Percentiles rank a stretch among this genome's conserved stretches.
These are phyloP conservation scores for Samia ricini DNA, from an alignment of 1,140 invertebrate species.

Conservation along the genomic window DNA sequence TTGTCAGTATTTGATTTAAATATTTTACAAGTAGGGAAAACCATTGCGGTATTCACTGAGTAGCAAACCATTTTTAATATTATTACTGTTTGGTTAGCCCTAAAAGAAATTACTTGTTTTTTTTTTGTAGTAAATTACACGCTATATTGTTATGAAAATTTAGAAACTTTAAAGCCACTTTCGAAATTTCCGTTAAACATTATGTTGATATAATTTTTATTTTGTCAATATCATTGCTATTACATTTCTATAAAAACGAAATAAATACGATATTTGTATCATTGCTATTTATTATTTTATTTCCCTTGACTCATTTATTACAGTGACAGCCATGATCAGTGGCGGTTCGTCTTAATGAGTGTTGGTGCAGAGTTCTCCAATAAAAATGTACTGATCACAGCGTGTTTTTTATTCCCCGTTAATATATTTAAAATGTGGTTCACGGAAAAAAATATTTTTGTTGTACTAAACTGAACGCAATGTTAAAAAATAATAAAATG, in stretches of 20 bases:
- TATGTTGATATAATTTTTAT: conserved; percentile 30
- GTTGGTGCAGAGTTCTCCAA: too few relatives aligned
- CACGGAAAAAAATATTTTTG: too few relatives aligned
- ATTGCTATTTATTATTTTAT: conserved; percentile 19
- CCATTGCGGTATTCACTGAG: conserved; percentile 16
- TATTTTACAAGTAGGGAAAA: conserved; percentile 12
- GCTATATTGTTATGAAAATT: conserved; percentile 24
- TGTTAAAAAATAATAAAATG: too few relatives aligned
- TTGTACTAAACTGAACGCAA: too few relatives aligned
- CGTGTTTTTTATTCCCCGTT: too few relatives aligned
- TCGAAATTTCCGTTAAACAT: conserved; percentile 17
- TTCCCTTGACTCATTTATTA: neutral
- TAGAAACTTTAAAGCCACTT: conserved; percentile 27
- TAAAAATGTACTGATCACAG: too few relatives aligned
- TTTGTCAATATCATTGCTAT: conserved; percentile 61
- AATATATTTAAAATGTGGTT: too few relatives aligned
- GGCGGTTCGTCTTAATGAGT: too few relatives aligned
- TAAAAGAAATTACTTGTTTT: conserved; percentile 17
- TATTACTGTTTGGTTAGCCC: too few relatives aligned
- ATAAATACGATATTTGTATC: conserved; percentile 67
- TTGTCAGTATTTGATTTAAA: conserved; percentile 61
- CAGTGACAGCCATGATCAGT: too few relatives aligned
- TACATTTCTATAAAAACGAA: conserved; percentile 68
- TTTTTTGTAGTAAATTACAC: conserved; percentile 20
- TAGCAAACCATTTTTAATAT: conserved; percentile 27